Conservation (phyloP, 2,888 invertebrate genomes). For the Rotaria sp. region DNA sequence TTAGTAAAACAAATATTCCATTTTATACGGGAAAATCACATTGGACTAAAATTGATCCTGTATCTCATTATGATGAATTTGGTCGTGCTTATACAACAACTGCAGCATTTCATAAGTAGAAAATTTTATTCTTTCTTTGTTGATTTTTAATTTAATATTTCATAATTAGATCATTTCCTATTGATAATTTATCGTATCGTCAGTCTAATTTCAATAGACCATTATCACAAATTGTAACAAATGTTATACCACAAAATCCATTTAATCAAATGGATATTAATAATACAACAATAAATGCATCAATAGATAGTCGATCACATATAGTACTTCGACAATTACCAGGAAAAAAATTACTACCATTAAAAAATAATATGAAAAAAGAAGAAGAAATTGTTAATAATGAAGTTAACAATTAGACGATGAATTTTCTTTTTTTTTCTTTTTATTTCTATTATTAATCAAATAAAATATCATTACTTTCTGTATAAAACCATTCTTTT, state of each 20-base stretch:
- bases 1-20: constrained; percentile 35
- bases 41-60: constrained; percentile 18
- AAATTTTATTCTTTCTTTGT: no score
- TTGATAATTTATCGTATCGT: neutral
- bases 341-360: neutral
- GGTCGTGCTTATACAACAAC: constrained; percentile 35
- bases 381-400: neutral
- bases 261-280: constrained; percentile 3
- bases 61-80: constrained; percentile 33
- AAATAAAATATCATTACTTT: neutral
- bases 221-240: constrained; percentile 29
- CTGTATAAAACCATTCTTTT: neutral
- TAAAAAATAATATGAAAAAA: neutral
- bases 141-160: neutral
- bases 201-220: neutral
- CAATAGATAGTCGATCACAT: neutral
- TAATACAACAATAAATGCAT: neutral
- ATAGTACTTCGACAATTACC: neutral
- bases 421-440: neutral
- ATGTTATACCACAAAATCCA: constrained; percentile 35
- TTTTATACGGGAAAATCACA: constrained; percentile 32
- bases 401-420: neutral
- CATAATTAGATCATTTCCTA: constrained; percentile 15
- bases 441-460: no score
- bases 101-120: constrained; percentile 34